Base-by-base conservation (phyloP, 1,140 invertebrate genomes). In the Cydia pomonella region DNA sequence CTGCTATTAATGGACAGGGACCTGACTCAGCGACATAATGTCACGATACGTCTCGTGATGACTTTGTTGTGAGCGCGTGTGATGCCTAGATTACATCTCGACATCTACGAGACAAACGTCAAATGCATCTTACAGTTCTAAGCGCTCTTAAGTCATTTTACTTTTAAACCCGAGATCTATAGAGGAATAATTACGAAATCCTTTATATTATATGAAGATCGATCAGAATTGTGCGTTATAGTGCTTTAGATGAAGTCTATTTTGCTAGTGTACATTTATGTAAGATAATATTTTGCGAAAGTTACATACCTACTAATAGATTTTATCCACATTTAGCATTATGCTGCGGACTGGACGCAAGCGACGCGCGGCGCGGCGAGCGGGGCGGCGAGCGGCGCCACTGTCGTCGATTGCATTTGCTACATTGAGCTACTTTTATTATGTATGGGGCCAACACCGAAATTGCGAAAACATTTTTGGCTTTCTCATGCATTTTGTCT, bases 11-110 rank as follows among this genome's bases (percentile, higher is more conserved):
- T 69, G 64, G 27, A 38, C 25, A 66, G n/a, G 64, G 27, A 33
- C 64, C 33, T 69, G 64, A 69, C 25, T 69, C 64, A 69, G 64
- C 64, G 64, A 38, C 29, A 66, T n/a, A n/a, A n/a, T 66, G 63
- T 66, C 63, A 66, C 27, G 63, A 66, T n/a, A 66, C n/a, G 33
- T 23, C 13, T 69, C 64, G 16, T n/a, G 27, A 69, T 69, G 29
- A 38, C 29, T 18, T 13, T 33, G 64, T 33, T 69, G 64, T 69
- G n/a, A 53, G 9, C 53, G 18, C 29, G 33, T 69, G 29, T 69
- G 27, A 69, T 33, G 53, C 53, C 2, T 59, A 59, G 53, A 53
- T 53, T 53, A 53, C 13, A 18, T 53, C 50, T 21, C 18, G 6
- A 7, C 18, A 10, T 9, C 21, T 23, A 59, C 16, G 1, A 59